Percentiles rank a stretch among this genome's conserved stretches.
phyloP scores from a whole-genome alignment of 2,797 vertebrate genomes.

The Tapirus indicus region DNA sequence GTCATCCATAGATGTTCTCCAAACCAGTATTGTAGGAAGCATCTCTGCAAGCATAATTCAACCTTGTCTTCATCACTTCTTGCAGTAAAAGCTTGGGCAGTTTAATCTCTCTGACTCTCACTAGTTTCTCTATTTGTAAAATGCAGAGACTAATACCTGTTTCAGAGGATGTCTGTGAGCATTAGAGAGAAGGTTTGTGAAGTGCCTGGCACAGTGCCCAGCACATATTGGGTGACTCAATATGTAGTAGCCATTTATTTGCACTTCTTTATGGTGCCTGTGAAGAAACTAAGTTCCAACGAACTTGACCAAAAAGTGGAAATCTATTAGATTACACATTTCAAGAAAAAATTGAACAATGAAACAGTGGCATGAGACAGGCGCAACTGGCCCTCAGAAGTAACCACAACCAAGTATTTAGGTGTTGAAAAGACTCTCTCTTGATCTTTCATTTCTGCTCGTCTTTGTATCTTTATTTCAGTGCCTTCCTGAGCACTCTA shows the following conservation, averaged over 20 bases:
- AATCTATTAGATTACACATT: background rate
- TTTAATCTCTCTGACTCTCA: background rate
- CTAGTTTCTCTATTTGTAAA: background rate
- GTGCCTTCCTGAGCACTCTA: background rate
- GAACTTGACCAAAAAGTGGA: background rate
- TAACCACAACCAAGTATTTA: background rate
- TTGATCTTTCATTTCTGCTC: background rate
- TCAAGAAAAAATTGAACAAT: background rate
- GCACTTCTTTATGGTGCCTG: background rate
- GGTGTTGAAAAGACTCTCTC: background rate
- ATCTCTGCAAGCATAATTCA: background rate
- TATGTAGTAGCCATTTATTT: background rate
- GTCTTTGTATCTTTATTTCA: background rate
- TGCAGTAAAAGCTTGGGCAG: background rate
- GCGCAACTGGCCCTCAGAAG: background rate
- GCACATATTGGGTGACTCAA: background rate
- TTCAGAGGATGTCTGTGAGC: background rate
- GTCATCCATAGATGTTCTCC: background rate
- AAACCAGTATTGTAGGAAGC: background rate
- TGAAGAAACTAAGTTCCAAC: background rate
- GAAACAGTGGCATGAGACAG: background rate
- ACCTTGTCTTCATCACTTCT: background rate
- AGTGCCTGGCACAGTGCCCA: background rate
- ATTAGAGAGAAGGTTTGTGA: background rate
- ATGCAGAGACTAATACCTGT: background rate